Conservation (phyloP, 2,888 invertebrate genomes). For the Lepidocyrtinus sp. region DNA sequence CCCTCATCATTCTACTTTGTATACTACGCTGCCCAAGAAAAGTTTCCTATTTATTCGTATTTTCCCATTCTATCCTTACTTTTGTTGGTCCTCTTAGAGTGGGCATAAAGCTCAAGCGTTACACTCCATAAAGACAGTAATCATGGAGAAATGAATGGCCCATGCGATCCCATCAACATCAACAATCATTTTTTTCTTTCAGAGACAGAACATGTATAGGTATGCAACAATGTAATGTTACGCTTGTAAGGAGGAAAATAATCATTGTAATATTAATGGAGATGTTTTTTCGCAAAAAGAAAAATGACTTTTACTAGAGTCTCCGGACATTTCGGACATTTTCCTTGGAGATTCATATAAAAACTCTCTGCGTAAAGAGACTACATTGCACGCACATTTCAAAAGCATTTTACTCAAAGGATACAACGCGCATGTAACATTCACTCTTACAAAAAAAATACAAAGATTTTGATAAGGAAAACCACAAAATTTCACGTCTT, state of each 20-base stretch:
- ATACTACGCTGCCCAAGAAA: too few relatives aligned
- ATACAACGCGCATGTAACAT: neutral
- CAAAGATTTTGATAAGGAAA: slow-evolving; percentile 1
- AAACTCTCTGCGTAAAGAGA: neutral
- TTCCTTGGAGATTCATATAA: too few relatives aligned
- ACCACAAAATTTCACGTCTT: slow-evolving; percentile 9
- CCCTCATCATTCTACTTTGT: too few relatives aligned
- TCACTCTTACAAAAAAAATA: neutral
- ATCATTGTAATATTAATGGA: slow-evolving; percentile 9
- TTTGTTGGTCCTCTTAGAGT: neutral
- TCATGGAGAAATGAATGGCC: slow-evolving; percentile 57
- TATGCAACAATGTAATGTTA: neutral
- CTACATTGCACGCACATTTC: neutral
- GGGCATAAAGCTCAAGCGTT: neutral
- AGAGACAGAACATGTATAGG: neutral
- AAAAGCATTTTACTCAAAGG: too few relatives aligned
- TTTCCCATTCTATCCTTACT: neutral
- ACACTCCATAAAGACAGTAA: slow-evolving; percentile 34
- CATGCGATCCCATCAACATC: slow-evolving; percentile 34
- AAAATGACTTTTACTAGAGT: slow-evolving; percentile 1
- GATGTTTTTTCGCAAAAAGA: slow-evolving; percentile 9
- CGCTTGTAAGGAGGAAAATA: neutral
- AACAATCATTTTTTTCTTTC: slow-evolving; percentile 2
- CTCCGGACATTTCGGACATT: slow-evolving; percentile 6
- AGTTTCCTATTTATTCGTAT: slow-evolving; percentile 1